These are phyloP conservation scores for Urocolius indicus DNA, from an alignment of 2,113 vertebrate species.

Conservation along the genomic window DNA sequence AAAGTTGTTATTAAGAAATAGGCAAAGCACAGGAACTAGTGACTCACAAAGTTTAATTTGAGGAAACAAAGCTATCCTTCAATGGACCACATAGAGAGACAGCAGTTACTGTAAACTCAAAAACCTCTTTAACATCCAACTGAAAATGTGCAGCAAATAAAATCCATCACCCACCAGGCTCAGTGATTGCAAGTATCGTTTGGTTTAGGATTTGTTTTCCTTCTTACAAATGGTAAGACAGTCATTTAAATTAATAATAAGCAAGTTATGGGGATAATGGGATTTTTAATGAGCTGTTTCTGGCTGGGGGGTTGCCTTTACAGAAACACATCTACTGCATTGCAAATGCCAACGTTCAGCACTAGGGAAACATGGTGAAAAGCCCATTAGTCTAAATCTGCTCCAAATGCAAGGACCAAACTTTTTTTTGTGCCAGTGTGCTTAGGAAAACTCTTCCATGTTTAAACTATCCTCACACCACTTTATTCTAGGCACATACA, in stretches of 20 bases:
- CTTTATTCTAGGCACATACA: not conserved
- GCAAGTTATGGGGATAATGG: constrained; percentile 2
- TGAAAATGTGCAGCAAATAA: not conserved
- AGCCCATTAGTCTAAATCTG: not conserved
- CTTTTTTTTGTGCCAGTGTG: not conserved
- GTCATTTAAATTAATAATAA: constrained; percentile 43
- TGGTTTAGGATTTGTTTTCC: constrained; percentile 22
- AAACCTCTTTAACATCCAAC: not conserved
- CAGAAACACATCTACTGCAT: not conserved
- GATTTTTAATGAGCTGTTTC: constrained; percentile 38
- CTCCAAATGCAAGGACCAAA: not conserved
- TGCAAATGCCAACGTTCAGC: not conserved
- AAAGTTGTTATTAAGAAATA: constrained; percentile 41
- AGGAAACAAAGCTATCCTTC: constrained; percentile 54
- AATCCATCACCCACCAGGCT: constrained; percentile 9
- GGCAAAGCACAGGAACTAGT: not conserved
- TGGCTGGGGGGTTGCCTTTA: not conserved
- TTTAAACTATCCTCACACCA: not conserved
- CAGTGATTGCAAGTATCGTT: not conserved
- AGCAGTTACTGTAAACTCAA: not conserved
- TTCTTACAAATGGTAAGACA: not conserved
- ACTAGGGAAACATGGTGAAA: not conserved
- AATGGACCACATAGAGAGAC: constrained; percentile 20
- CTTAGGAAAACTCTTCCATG: not conserved
- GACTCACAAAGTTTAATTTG: constrained; percentile 19